Conservation (phyloP, 2,797 vertebrate genomes). For the Fistularia commersonii region DNA sequence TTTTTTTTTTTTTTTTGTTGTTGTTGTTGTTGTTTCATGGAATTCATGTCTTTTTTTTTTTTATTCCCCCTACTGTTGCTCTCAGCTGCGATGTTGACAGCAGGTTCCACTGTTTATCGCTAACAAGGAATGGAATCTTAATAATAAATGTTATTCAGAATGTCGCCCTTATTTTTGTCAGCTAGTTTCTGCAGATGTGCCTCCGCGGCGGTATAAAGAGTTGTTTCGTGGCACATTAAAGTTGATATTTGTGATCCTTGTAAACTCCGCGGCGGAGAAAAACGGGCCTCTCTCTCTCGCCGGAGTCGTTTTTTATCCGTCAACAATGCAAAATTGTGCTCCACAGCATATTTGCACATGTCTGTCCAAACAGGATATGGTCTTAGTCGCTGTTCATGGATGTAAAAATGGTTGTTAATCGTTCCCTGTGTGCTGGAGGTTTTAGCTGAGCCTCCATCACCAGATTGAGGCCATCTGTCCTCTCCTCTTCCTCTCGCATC, state of each 20-base stretch:
- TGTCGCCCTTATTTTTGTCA: too few relatives aligned
- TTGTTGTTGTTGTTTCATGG: slow-evolving; percentile 36
- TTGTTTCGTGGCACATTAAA: too few relatives aligned
- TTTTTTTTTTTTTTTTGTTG: too few relatives aligned
- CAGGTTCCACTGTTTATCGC: slow-evolving; percentile 27
- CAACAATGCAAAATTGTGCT: too few relatives aligned
- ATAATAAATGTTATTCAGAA: too few relatives aligned
- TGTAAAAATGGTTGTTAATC: slow-evolving; percentile 49
- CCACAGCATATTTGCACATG: slow-evolving; percentile 5
- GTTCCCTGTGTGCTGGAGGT: slow-evolving; percentile 46
- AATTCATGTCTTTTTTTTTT: slow-evolving; percentile 23
- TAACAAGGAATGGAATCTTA: too few relatives aligned
- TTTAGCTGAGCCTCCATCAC: slow-evolving; percentile 38
- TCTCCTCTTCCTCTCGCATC: slow-evolving; percentile 23
- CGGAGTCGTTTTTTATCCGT: neutral
- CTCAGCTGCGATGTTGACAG: slow-evolving; percentile 32
- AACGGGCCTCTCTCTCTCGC: too few relatives aligned
- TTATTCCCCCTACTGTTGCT: slow-evolving; percentile 22
- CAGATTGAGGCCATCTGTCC: slow-evolving; percentile 69
- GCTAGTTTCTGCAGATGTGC: too few relatives aligned
- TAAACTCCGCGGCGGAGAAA: too few relatives aligned
- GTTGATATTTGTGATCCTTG: too few relatives aligned
- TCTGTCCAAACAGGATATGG: slow-evolving; percentile 18
- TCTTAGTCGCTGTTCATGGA: slow-evolving; percentile 35
- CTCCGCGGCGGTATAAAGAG: too few relatives aligned